These are phyloP conservation scores for Drosophila parthenogenetica DNA, from an alignment of 2,888 invertebrate species.

Conservation along the genomic window DNA sequence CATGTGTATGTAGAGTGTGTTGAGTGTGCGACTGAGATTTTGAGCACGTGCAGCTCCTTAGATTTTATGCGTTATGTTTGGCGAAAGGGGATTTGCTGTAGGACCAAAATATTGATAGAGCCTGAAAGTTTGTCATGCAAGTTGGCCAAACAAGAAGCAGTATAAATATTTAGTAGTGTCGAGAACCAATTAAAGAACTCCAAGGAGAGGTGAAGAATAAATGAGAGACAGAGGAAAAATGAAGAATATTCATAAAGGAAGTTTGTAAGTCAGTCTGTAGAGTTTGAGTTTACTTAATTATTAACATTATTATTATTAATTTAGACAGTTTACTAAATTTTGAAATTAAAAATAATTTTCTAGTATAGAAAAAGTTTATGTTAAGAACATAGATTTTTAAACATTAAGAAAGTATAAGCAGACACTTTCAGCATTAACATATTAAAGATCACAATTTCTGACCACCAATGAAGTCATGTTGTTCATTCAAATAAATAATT, in stretches of 20 bases:
- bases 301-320: too few species aligned
- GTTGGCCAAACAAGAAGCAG: not conserved
- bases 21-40: slow-evolving; percentile 64
- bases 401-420: too few species aligned
- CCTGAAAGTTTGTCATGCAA: slow-evolving; percentile 31
- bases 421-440: too few species aligned
- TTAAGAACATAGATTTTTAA: too few species aligned
- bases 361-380: too few species aligned
- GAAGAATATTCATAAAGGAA: not conserved
- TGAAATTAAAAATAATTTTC: too few species aligned
- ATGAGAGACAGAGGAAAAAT: not conserved
- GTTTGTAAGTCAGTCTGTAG: too few species aligned
- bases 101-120: slow-evolving; percentile 64
- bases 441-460: not conserved
- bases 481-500: slow-evolving; percentile 11
- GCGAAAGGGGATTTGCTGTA: slow-evolving; percentile 31
- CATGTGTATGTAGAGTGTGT: slow-evolving; percentile 23
- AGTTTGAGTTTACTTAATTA: too few species aligned
- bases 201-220: slow-evolving; percentile 6
- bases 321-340: too few species aligned
- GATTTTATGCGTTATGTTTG: slow-evolving; percentile 56
- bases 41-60: slow-evolving; percentile 68
- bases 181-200: slow-evolving; percentile 1
- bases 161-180: too few species aligned
- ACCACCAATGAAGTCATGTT: not conserved